Conservation (phyloP, 2,888 invertebrate genomes). For the Parnassius mnemosyne region DNA sequence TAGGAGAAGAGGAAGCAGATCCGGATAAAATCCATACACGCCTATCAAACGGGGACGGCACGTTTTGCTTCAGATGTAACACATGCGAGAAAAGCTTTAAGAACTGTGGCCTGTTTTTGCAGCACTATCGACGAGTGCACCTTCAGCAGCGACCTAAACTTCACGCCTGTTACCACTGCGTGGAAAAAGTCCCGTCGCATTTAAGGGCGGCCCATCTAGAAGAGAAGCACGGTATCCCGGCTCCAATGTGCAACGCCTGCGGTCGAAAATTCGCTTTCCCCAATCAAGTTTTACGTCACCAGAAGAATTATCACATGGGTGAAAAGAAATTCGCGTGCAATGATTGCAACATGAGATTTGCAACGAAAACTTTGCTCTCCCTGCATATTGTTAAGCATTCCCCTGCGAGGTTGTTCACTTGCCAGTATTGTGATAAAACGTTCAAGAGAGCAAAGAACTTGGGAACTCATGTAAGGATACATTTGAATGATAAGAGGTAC, state of each 20-base stretch:
- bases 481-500: conserved; percentile 36
- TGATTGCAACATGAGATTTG: conserved; percentile 72
- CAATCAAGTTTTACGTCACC: conserved; percentile 48
- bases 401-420: conserved; percentile 40
- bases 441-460: conserved; percentile 41
- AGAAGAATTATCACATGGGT: conserved; percentile 54
- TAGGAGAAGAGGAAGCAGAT: conserved; percentile 38
- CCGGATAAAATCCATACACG: conserved; percentile 30
- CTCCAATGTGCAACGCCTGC: conserved; percentile 54
- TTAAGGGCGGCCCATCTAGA: conserved; percentile 52
- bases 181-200: conserved; percentile 43
- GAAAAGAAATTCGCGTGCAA: conserved; percentile 61
- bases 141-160: conserved; percentile 45
- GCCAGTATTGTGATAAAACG: conserved; percentile 37
- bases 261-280: conserved; percentile 53
- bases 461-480: conserved; percentile 34
- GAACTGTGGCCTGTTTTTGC: conserved; percentile 49
- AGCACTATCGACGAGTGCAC: conserved; percentile 56
- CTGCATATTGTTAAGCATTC: conserved; percentile 42
- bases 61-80: conserved; percentile 41
- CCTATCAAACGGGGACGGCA: conserved; percentile 31
- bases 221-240: conserved; percentile 49
- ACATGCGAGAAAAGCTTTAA: conserved; percentile 44
- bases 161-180: conserved; percentile 51
- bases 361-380: conserved; percentile 41